Evolutionary conservation across 2,888 invertebrate genomes (phyloP), one percentile per base, ranked within the genome.

Genomic region (Torymus auratus): DNA sequence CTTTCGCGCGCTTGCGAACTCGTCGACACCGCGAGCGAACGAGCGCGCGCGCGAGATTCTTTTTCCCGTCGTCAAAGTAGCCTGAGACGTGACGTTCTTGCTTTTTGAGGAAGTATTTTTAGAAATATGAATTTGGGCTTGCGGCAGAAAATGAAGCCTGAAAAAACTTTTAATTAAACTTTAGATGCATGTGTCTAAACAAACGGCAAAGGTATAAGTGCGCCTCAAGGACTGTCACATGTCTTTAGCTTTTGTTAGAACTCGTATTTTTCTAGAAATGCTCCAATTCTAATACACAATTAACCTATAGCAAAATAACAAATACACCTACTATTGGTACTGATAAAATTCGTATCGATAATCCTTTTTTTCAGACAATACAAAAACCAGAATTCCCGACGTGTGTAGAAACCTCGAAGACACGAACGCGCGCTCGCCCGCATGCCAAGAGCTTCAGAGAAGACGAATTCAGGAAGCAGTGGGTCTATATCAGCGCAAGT

Each of bases 401-500:
- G 7, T 41, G 7, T 10, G 7, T 5, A 10, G 41, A 41, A 41
- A 7, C 41, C 41, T 41, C 41, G 41, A 41, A 41, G 41, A 41
- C 41, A 41, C 41, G 41, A 41, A 10, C 41, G 3, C 28, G 3
- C 28, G 7, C 1, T 1, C 7, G 41, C 7, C 1, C 7, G 41
- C 7, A 28, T 28, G 7, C 7, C 41, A 41, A 41, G 41, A 41
- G 41, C 41, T 41, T 41, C 53, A 14, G 52, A 41, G 72, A 71
- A 13, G 62, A 15, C 65, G 72, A 78, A 72, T 74, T 58, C 60
- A 62, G 71, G 68, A 80, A 61, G 71, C 55, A 67, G 41, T 68
- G 53, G 56, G 50, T 60, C 56, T 75, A 61, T 70, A 75, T 70
- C 74, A 65, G 78, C n/a, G 72, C 87, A 87, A 90, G 90, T 88